Percentiles rank a stretch among this genome's conserved stretches.
These are phyloP conservation scores for Anoplius nigerrimus DNA, from an alignment of 2,888 invertebrate genomes.

Conservation along the genomic window DNA sequence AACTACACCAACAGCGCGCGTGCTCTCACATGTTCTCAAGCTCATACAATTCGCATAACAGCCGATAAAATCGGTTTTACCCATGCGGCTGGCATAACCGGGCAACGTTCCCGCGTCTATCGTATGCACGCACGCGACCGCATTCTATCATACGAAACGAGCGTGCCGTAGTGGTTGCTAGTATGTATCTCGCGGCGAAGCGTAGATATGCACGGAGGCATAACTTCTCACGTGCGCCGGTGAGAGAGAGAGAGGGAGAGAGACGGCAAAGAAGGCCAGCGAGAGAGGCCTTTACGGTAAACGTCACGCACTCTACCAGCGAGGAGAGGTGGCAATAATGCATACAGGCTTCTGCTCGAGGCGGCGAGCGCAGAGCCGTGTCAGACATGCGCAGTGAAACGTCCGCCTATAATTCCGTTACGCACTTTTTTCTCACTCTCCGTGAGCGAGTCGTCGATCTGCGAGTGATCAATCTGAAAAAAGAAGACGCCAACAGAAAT, in stretches of 20 bases:
- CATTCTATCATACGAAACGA: not conserved
- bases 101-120: too few relatives aligned
- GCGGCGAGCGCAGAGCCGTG: conserved; percentile 14
- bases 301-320: not conserved
- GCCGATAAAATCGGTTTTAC: too few relatives aligned
- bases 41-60: too few relatives aligned
- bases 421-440: conserved; percentile 42
- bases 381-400: conserved; percentile 53
- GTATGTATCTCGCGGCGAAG: not conserved
- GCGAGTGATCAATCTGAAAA: conserved; percentile 35
- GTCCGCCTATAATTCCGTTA: conserved; percentile 41
- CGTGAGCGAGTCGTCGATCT: conserved; percentile 24
- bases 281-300: too few relatives aligned
- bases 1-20: too few relatives aligned
- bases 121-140: too few relatives aligned
- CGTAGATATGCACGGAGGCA: too few relatives aligned
- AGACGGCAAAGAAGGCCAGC: too few relatives aligned
- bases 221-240: too few relatives aligned
- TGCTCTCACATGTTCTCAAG: too few relatives aligned
- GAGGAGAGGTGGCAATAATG: conserved; percentile 19
- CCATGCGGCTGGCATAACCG: too few relatives aligned
- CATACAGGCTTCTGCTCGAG: not conserved
- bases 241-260: too few relatives aligned
- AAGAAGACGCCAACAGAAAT: conserved; percentile 18
- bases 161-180: conserved; percentile 9